Conservation (phyloP, 2,113 vertebrate genomes). For the Riparia riparia region DNA sequence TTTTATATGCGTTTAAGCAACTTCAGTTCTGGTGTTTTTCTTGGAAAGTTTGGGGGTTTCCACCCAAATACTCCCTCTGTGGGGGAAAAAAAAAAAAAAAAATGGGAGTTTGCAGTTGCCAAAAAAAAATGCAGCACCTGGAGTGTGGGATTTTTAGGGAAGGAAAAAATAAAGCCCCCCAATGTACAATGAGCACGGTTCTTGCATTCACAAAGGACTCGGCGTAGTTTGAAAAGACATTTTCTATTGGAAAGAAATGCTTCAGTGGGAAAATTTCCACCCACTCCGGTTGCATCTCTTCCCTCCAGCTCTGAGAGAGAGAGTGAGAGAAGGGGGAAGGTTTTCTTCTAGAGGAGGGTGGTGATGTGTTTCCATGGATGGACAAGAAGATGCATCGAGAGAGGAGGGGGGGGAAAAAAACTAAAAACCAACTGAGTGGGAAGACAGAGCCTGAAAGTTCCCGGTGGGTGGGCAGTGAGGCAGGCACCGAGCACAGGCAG, state of each 20-base stretch:
- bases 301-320: background rate
- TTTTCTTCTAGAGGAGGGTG: background rate
- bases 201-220: background rate
- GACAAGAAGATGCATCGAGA: background rate
- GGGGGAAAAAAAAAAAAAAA: background rate
- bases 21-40: background rate
- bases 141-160: background rate
- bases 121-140: background rate
- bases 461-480: background rate
- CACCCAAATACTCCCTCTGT: background rate
- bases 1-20: background rate
- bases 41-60: slow-evolving; percentile 29
- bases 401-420: background rate
- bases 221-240: background rate
- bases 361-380: background rate
- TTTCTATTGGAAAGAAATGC: background rate
- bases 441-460: background rate
- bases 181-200: background rate
- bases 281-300: background rate
- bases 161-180: background rate
- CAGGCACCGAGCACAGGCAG: background rate
- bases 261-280: slow-evolving; percentile 6
- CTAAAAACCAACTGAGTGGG: background rate
- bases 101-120: background rate
- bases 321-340: background rate